Evolutionary conservation across 1,140 invertebrate genomes (phyloP), one percentile per base, ranked within the genome.

Genomic region (Belonocnema kinseyi): DNA sequence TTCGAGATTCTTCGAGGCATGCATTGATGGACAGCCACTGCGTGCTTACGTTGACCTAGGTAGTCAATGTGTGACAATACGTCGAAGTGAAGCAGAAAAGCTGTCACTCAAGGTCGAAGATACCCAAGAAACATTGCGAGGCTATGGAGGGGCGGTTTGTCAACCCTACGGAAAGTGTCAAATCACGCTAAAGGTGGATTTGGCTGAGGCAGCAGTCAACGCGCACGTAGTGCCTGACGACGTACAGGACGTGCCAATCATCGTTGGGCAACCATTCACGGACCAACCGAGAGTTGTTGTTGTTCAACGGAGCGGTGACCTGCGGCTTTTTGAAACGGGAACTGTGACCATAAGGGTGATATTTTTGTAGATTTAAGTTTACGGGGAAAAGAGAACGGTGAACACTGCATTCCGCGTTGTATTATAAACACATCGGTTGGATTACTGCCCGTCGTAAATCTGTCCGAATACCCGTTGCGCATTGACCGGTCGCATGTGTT

Each of bases 301-400:
- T 11, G 73, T 75, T 50, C 56, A 61, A 19, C 19, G 33, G 16
- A 17, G 56, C 46, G 73, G 73, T 1, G 40, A 21, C 1, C 50
- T 75, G 73, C 73, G 56, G 5, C 40, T 75, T 3, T 75, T 61
- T 16, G 33, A 75, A 11, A 51, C 56, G 14, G 16, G 16, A 14
- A 19, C 19, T 12, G 3, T 54, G 17, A 19, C n/a, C 53, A 75
- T 66, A 13, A 73, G 13, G 74, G 71, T 12, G 71, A 76, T 70
- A 17, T 79, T 21, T 78, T 56, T 56, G 46, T 78, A 10, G 73
- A 75, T 19, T 71, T 79, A 11, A 79, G 74, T 73, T 66, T 79
- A 12, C 71, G 74, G 2, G 51, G 70, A n/a, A 75, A 79, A 73
- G 74, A 75, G 50, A 75, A 73, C 50, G 53, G 14, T 16, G 56